Evolutionary conservation across 2,113 vertebrate species (phyloP), one percentile per base, ranked within the genome.

Genomic region (Urocynchramus pylzowi): DNA sequence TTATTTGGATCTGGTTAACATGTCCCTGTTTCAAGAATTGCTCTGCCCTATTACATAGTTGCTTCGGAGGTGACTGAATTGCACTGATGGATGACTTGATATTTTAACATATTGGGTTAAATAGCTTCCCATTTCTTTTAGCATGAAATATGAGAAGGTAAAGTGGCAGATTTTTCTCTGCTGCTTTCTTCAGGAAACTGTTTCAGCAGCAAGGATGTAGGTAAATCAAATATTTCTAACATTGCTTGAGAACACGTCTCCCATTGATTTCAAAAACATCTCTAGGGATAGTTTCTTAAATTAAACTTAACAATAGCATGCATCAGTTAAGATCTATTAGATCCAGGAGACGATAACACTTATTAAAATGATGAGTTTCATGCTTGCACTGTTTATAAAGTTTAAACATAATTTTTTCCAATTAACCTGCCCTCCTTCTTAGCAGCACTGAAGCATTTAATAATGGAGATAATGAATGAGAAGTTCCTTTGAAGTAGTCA

Each of bases 241-340:
- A 57, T 74, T 94, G 67, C 93, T 97, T 88, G 63, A 94, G 70
- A 97, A 92, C 78, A 91, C 60, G 93, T 73, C 41, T 94, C 85
- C 56, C 88, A 96, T 63, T 97, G 79, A 96, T 95, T 97, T 96
- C 52, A 95, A 80, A 95, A 81, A 44, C 42, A 16, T 96, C 86
- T 97, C 88, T 96, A 91, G 84, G 80, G 92, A 87, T 91, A 87
- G 64, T 59, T 92, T 95, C 91, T 97, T 95, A 97, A 97, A 97
- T 96, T 96, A 97, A 96, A 93, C 92, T 96, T 94, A 97, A 95
- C 50, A 33, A 95, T 87, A 75, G 52, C 80, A 90, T 89, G 87
- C 94, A 93, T 95, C 95, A 87, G 83, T 90, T 88, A 94, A 95
- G 77, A 84, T 95, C 91, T 93, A 67, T 93, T 94, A 97, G 92